These are phyloP conservation scores for Lacanobia oleracea DNA, from an alignment of 2,888 invertebrate species.

Conservation along the genomic window DNA sequence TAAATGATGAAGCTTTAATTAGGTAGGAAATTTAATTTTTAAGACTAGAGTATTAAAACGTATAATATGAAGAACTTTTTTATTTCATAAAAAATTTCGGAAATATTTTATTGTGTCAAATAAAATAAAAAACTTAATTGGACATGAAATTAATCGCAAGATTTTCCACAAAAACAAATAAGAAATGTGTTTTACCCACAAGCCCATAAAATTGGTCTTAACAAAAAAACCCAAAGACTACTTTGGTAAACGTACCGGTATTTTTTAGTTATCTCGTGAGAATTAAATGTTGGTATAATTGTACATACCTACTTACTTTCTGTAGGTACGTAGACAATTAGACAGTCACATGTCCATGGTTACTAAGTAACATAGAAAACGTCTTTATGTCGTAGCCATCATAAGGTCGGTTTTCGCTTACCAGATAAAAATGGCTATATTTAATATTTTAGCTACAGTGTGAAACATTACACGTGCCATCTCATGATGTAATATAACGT, in stretches of 20 bases:
- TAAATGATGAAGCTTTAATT: slow-evolving; percentile 19
- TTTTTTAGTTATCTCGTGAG: too few species aligned
- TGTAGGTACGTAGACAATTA: neutral
- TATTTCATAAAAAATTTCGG: neutral
- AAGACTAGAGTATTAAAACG: neutral
- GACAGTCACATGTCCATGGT: neutral
- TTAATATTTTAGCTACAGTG: neutral
- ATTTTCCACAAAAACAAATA: slow-evolving; percentile 11
- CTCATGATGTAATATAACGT: neutral
- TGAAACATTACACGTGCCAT: neutral
- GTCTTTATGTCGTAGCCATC: neutral
- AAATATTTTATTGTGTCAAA: neutral
- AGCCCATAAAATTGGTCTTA: neutral
- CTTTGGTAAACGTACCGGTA: neutral
- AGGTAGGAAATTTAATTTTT: neutral
- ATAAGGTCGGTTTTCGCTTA: neutral
- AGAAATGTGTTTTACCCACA: neutral
- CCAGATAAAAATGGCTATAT: neutral
- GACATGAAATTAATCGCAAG: neutral
- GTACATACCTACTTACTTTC: neutral
- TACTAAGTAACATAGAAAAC: too few species aligned
- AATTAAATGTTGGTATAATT: too few species aligned
- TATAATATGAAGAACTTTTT: neutral
- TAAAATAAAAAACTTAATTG: neutral
- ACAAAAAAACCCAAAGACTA: neutral